phyloP scores from a whole-genome alignment of 2,888 invertebrate genomes.

The Linyphia triangularis region DNA sequence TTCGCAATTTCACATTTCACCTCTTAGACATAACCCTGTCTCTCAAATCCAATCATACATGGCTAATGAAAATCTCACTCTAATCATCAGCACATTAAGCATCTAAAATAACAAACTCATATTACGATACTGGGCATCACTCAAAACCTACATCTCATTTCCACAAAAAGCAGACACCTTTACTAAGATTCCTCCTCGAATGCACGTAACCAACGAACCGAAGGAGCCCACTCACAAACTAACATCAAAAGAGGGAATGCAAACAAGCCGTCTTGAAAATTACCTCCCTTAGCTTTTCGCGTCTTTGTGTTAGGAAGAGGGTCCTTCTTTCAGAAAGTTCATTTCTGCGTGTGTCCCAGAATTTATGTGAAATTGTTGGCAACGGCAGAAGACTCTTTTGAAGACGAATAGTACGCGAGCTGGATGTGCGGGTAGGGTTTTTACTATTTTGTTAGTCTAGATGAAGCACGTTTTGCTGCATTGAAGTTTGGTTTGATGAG shows the following conservation, averaged over 20 bases:
- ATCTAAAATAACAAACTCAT: slow-evolving; percentile 34
- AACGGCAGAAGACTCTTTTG: slow-evolving; percentile 29
- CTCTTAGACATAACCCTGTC: neutral
- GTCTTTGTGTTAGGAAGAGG: slow-evolving; percentile 16
- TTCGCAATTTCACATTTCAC: neutral
- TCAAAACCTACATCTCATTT: slow-evolving; percentile 37
- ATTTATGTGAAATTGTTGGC: slow-evolving; percentile 49
- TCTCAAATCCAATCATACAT: neutral
- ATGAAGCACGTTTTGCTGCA: no score
- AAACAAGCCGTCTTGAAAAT: slow-evolving; percentile 61
- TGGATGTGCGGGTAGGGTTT: neutral
- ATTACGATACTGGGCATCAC: slow-evolving; percentile 8
- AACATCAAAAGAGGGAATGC: slow-evolving; percentile 31
- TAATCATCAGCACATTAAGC: no score
- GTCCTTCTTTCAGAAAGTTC: slow-evolving; percentile 41
- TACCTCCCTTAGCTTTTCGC: slow-evolving; percentile 45
- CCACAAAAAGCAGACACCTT: slow-evolving; percentile 27
- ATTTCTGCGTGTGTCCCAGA: slow-evolving; percentile 40
- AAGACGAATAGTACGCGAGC: neutral
- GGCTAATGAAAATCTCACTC: no score
- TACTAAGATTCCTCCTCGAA: slow-evolving; percentile 1
- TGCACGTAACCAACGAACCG: neutral
- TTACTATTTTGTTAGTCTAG: neutral
- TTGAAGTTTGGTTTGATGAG: no score
- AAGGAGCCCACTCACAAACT: neutral